A percentile compares a stretch with the other conserved stretches of the same genome.
Conservation (phyloP, 2,888 invertebrate genomes). For the Torymus auratus region DNA sequence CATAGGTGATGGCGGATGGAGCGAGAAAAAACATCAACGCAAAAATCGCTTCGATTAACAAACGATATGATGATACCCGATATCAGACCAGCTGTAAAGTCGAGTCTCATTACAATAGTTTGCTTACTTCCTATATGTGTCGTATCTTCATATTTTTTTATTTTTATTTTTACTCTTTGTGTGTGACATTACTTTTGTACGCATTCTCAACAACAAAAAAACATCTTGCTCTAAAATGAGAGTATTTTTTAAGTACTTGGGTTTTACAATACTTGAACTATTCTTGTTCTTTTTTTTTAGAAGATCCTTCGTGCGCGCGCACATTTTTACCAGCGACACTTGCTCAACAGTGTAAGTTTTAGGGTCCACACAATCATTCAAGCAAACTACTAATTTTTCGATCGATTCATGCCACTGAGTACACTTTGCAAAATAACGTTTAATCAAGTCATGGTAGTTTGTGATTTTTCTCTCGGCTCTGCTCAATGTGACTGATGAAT, state of each 20-base stretch:
- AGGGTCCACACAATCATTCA: conserved; percentile 46
- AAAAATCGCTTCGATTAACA: conserved; percentile 60
- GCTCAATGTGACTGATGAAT: conserved; percentile 22
- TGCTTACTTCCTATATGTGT: conserved; percentile 51
- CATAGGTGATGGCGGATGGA: background rate
- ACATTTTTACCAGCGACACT: conserved; percentile 32
- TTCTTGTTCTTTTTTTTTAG: background rate
- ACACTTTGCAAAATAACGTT: conserved; percentile 26
- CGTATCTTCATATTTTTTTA: conserved; percentile 9
- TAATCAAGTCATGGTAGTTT: conserved; percentile 28
- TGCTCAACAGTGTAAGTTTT: conserved; percentile 35
- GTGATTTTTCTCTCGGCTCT: background rate
- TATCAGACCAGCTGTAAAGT: conserved; percentile 73
- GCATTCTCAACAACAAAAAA: conserved; percentile 34
- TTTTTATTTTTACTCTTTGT: conserved; percentile 7
- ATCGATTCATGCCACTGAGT: conserved; percentile 35
- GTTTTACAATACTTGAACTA: conserved; percentile 51
- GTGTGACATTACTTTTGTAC: conserved; percentile 26
- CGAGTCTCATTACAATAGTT: conserved; percentile 62
- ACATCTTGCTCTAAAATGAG: conserved; percentile 35
- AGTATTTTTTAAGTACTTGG: conserved; percentile 57
- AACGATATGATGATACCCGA: conserved; percentile 66
- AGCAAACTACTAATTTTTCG: conserved; percentile 39
- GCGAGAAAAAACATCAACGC: conserved; percentile 51
- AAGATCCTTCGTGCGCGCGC: conserved; percentile 35